Evolutionary conservation across 2,113 vertebrate genomes (phyloP).

Genomic region (Psammodynastes pulverulentus): DNA sequence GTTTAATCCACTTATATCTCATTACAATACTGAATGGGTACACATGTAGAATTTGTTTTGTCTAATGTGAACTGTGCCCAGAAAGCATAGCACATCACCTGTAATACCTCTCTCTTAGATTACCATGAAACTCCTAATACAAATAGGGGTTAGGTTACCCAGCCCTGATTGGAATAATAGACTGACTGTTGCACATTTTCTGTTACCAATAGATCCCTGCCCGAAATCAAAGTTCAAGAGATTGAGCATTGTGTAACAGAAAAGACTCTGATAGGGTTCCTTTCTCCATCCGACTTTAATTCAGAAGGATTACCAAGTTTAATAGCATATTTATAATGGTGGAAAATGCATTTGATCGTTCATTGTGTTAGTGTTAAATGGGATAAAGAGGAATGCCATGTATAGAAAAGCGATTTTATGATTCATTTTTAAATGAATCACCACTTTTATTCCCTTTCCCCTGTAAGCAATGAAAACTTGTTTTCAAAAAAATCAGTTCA

Average conservation of each 20-base stretch:
- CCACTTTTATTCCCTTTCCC: not conserved
- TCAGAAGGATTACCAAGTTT: not conserved
- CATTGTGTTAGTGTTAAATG: slow-evolving; percentile 6
- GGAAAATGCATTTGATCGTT: not conserved
- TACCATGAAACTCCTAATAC: not conserved
- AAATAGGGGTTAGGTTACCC: not conserved
- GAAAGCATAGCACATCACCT: not conserved
- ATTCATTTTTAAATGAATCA: rapidly evolving
- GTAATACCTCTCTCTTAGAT: not conserved
- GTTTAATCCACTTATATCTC: not conserved
- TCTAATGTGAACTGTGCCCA: not conserved
- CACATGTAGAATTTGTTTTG: not conserved
- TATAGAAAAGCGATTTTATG: slow-evolving; percentile 19
- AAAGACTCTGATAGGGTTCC: not conserved
- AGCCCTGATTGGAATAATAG: not conserved
- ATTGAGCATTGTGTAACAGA: not conserved
- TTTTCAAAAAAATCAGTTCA: slow-evolving; percentile 6
- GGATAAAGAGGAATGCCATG: not conserved
- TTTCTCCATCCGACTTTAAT: not conserved
- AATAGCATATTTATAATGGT: not conserved
- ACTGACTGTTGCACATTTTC: not conserved
- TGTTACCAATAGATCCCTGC: not conserved
- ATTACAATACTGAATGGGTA: not conserved
- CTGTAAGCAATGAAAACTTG: not conserved
- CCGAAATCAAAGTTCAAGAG: not conserved